Evolutionary conservation across 2,888 invertebrate genomes (phyloP).

Genomic region (Sarcophaga caerulescens): DNA sequence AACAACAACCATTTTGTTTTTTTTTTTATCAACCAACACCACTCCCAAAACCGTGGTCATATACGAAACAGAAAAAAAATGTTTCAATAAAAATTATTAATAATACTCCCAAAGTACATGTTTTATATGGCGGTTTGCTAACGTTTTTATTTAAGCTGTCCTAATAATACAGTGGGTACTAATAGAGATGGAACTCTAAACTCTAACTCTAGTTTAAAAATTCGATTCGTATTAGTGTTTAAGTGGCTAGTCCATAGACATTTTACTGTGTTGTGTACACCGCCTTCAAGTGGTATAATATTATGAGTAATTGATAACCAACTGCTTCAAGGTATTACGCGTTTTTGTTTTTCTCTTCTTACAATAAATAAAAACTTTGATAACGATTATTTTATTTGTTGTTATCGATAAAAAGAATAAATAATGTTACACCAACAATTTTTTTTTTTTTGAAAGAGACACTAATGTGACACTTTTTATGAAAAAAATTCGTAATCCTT

Average conservation of each 20-base stretch:
- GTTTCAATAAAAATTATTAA: background rate
- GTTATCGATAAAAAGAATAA: background rate
- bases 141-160: background rate
- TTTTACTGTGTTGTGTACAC: background rate
- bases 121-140: background rate
- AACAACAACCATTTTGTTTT: slow-evolving; percentile 4
- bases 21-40: slow-evolving; percentile 43
- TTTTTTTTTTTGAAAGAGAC: too few species aligned
- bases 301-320: slow-evolving; percentile 62
- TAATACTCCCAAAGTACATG: background rate
- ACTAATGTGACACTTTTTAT: too few species aligned
- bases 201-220: too few species aligned
- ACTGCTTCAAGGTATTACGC: slow-evolving; percentile 52
- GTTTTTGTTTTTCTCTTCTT: background rate
- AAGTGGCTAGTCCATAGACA: background rate
- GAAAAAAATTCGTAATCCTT: too few species aligned
- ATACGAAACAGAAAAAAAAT: background rate
- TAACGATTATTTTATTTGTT: background rate
- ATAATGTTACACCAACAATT: too few species aligned
- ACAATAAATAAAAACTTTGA: background rate
- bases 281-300: background rate
- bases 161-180: background rate
- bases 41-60: slow-evolving; percentile 63
- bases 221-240: too few species aligned
- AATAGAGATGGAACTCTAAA: too few species aligned